Percentiles rank a stretch among this genome's conserved stretches.
Conservation (phyloP, 2,797 vertebrate genomes). For the Philypnodon macrostomus region DNA sequence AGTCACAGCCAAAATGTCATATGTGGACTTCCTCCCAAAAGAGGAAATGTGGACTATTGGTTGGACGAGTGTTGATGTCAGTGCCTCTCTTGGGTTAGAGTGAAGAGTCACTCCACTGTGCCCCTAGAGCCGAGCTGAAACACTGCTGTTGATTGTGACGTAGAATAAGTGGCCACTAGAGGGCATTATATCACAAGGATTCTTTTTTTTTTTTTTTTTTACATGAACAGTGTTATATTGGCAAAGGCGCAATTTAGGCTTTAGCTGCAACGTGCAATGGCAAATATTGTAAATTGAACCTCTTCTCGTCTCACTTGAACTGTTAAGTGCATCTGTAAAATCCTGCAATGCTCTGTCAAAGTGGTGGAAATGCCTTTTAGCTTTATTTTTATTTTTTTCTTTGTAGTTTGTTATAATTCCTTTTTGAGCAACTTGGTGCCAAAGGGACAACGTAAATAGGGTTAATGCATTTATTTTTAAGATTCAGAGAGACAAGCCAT, state of each 20-base stretch:
- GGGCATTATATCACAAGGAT: slow-evolving; percentile 52
- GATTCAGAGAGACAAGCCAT: not conserved
- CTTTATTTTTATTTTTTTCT: not conserved
- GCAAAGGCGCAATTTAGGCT: slow-evolving; percentile 19
- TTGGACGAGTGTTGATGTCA: slow-evolving; percentile 36
- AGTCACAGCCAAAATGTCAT: slow-evolving; percentile 22
- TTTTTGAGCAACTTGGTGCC: slow-evolving; percentile 22
- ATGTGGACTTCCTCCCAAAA: slow-evolving; percentile 45
- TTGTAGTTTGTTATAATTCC: not conserved
- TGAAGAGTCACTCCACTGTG: slow-evolving; percentile 25
- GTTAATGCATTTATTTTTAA: no score
- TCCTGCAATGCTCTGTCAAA: slow-evolving; percentile 14
- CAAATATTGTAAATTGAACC: slow-evolving; percentile 1
- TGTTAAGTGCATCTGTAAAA: not conserved
- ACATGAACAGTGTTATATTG: slow-evolving; percentile 27
- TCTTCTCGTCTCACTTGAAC: not conserved
- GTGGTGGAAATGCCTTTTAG: no score
- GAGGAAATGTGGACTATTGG: slow-evolving; percentile 42
- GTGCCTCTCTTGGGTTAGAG: slow-evolving; percentile 29
- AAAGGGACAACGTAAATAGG: slow-evolving; percentile 12
- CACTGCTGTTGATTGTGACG: slow-evolving; percentile 22
- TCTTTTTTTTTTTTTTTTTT: slow-evolving; percentile 11
- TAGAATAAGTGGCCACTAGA: slow-evolving; percentile 56
- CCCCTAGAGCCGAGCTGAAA: slow-evolving; percentile 17
- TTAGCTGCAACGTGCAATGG: slow-evolving; percentile 31